Percentiles rank a stretch among this genome's conserved stretches.
phyloP scores from a whole-genome alignment of 2,113 vertebrate genomes.

The Cyanoderma ruficeps region DNA sequence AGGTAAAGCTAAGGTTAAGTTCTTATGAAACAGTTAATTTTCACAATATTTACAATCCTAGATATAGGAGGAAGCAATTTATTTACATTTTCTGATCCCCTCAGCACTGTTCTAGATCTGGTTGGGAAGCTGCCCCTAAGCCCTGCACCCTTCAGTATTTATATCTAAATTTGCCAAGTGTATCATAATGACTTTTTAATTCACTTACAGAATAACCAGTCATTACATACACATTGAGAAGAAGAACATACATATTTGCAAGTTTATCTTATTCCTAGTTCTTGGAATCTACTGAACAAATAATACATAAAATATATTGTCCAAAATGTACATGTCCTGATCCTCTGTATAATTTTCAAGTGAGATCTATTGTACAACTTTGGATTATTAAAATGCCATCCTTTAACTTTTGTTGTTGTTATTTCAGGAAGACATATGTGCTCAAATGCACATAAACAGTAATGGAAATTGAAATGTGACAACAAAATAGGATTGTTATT shows the following conservation, averaged over 20 bases:
- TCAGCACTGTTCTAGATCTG: neutral
- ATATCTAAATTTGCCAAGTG: neutral
- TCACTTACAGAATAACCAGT: neutral
- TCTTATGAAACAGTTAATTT: neutral
- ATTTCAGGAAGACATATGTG: neutral
- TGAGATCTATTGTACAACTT: neutral
- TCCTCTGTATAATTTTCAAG: neutral
- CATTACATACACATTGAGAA: neutral
- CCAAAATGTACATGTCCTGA: neutral
- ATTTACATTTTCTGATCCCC: neutral
- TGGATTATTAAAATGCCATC: neutral
- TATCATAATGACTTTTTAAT: neutral
- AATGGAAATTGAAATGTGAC: neutral
- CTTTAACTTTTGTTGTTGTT: neutral
- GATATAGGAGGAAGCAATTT: neutral
- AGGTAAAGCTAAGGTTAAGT: neutral
- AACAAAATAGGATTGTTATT: neutral
- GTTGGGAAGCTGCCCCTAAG: neutral
- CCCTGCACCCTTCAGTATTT: neutral
- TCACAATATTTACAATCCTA: neutral
- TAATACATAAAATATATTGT: neutral
- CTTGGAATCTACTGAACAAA: neutral
- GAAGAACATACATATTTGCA: neutral
- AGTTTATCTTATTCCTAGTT: neutral
- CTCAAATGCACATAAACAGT: neutral